These are phyloP conservation scores for pig (Sus scrofa) DNA, from an alignment of 2,113 vertebrate species.

Conservation along the genomic window T2T-Sscrofa CM000824.6:69030501-69031000, in stretches of 20 bases:
- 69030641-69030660: neutral
- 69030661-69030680: neutral
- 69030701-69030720: neutral
- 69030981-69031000: neutral
- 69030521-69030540: too few relatives aligned
- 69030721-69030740: neutral
- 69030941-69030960: conserved; percentile 1
- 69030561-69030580: neutral
- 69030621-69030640: neutral
- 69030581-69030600: neutral
- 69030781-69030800: neutral
- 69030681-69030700: neutral
- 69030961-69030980: neutral
- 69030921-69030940: neutral
- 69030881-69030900: neutral
- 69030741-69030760: neutral
- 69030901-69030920: neutral
- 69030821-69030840: neutral
- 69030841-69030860: neutral
- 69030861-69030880: neutral
- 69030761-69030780: neutral
- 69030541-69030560: too few relatives aligned
- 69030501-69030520: too few relatives aligned
- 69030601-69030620: neutral
- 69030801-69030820: neutral